Evolutionary conservation across 2,888 invertebrate genomes (phyloP), one percentile per base, ranked within the genome.

Genomic region (Volucella zonaria): DNA sequence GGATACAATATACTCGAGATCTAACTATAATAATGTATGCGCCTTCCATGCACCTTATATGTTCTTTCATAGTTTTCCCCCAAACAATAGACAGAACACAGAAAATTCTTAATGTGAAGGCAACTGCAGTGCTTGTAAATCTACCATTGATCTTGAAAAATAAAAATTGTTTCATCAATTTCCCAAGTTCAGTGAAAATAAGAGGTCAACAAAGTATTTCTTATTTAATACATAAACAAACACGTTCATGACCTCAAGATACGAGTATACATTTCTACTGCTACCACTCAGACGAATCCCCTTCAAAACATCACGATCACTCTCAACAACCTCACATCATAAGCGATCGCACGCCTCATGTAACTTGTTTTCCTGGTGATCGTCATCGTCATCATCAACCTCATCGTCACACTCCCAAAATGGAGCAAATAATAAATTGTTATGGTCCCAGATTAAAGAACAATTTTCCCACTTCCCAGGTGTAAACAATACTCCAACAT

Each of bases 311-410:
- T 71, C 78, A 68, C 64, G 70, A 31, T 64, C 43, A 49, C 51
- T 15, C 64, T 64, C 56, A 64, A 70, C 64, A 23, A 54, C 43
- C 10, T 14, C 58, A 23, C 15, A 47, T 8, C 15, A 31, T 31
- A 8, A 54, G 47, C 49, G 49, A 47, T 49, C 68, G 40, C 15
- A 56, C 14, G 23, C 66, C 66, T 52, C 52, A 42, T 23, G 23
- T 71, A 70, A 71, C 75, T 54, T 68, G 23, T 59, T 56, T 80
- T 59, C 64, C 45, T 54, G 71, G 79, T 66, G 79, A 80, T 80
- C 83, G 83, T 80, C 80, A 83, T 70, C 61, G 38, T 38, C 45
- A 31, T 54, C 59, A 18, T 23, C 3, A 23, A 23, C 18, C 18
- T 45, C 31, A 59, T 49, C 47, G 14, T 61, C 43, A 38, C 38